Conservation (phyloP, 1,140 invertebrate genomes). For the Ips nitidus region DNA sequence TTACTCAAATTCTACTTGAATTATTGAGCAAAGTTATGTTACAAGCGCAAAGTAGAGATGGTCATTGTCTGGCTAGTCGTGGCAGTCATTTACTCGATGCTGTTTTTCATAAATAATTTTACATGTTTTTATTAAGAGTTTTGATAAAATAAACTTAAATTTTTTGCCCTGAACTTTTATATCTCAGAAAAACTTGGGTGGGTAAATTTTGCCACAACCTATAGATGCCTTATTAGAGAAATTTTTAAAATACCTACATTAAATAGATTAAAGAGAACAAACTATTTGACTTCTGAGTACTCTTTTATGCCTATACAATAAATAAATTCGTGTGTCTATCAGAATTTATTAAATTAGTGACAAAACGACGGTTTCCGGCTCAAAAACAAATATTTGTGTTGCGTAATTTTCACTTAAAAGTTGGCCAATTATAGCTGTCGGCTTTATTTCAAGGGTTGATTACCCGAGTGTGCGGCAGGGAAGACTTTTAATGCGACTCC, state of each 20-base stretch:
- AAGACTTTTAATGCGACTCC: constrained; percentile 10
- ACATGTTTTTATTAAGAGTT: no score
- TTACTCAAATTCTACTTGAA: no score
- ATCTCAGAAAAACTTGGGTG: no score
- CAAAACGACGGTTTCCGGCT: constrained; percentile 4
- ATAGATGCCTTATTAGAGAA: no score
- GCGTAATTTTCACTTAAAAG: constrained; percentile 15
- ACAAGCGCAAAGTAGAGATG: no score
- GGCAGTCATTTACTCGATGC: no score
- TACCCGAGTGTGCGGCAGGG: background rate
- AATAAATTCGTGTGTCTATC: background rate
- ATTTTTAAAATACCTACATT: background rate
- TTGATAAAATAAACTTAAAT: no score
- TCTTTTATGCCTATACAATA: background rate
- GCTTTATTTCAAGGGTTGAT: constrained; percentile 9
- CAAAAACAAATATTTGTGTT: constrained; percentile 3
- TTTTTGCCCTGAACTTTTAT: no score
- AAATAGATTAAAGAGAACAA: background rate
- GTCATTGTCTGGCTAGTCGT: no score
- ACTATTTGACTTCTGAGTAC: background rate
- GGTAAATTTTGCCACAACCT: no score
- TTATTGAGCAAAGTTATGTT: no score
- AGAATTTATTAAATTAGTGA: background rate
- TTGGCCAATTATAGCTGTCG: constrained; percentile 17
- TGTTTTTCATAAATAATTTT: no score